Base-by-base conservation (phyloP, 2,113 vertebrate genomes). In the Illadopsis cleaveri region DNA sequence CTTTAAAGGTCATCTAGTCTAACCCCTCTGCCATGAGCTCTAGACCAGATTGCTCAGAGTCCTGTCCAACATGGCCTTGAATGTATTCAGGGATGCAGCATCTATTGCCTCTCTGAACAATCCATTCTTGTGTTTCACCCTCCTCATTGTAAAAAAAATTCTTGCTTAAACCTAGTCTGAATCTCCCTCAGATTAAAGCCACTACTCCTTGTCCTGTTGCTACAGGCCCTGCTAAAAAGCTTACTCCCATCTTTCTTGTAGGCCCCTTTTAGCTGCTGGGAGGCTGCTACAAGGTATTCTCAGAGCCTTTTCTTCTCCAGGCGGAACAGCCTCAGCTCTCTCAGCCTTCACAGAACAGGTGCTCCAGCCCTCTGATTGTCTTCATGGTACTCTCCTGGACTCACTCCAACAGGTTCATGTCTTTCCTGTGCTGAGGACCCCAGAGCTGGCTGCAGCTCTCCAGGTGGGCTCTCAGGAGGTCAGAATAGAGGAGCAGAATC, bases 341-440 rank as follows among this genome's bases (percentile, higher is more conserved):
- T 45, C 69, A 61, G 30, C 10, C 16, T 9, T 11, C 14, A 37
- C 11, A 37, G 25, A 2, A 82, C 7, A 71, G 30, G 4, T 40
- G 22, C 4, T 57, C 53, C 12, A 33, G 2, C 18, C 22, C 40
- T 45, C 40, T n/a, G 42, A 10, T 11, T 21, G 37, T 57, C 25
- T 47, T 47, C 13, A 6, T 12, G 8, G 38, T 27, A 30, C 16
- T 77, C 17, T 44, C 21, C 57, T 40, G 21, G 50, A 31, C 56
- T 25, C 1, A 0, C 2, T 62, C 25, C 48, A 85, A 14, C 7
- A 35, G 3, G 3, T 51, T 21, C 7, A 6, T 38, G 44, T 69
- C 27, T 48, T 27, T 61, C 21, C 12, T 72, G 10, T n/a, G 10
- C 9, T 53, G n/a, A 51, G 14, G 27, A 11, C 3, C 11, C 25